phyloP scores from a whole-genome alignment of 2,888 invertebrate genomes.

The Tortricodes alternella region DNA sequence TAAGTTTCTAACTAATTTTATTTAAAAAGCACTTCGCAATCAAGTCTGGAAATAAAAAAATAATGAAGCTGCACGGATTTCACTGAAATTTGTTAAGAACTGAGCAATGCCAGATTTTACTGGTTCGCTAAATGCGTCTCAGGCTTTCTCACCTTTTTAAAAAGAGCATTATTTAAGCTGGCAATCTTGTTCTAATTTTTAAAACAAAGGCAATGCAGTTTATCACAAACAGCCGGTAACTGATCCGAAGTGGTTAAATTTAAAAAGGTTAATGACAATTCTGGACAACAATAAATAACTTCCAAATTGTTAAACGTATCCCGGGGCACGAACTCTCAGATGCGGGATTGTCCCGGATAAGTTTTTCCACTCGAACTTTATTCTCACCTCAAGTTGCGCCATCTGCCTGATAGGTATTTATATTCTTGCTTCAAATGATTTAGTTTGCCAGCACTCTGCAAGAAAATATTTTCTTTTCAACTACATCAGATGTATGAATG shows the following conservation, averaged over 20 bases:
- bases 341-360: conserved; percentile 69
- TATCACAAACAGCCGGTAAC: conserved; percentile 46
- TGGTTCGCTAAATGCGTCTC: background rate
- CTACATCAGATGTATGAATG: conserved; percentile 66
- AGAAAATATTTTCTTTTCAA: conserved; percentile 75
- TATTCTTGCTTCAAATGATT: conserved; percentile 79
- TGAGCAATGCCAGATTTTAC: background rate
- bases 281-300: conserved; percentile 77
- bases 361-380: conserved; percentile 81
- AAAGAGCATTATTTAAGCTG: conserved; percentile 13
- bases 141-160: conserved; percentile 13
- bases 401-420: conserved; percentile 70
- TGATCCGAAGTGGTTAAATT: conserved; percentile 57
- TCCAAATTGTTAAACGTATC: conserved; percentile 78
- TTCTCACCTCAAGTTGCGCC: conserved; percentile 72
- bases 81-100: background rate
- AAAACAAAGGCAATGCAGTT: conserved; percentile 38
- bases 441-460: conserved; percentile 74
- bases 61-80: background rate
- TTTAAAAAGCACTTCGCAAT: no score
- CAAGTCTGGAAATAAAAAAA: background rate
- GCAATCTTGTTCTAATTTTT: conserved; percentile 23
- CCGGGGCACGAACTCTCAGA: conserved; percentile 63
- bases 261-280: conserved; percentile 78
- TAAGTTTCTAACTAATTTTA: background rate